phyloP scores from a whole-genome alignment of 1,140 invertebrate species.

The Vollenhovia emeryi region DNA sequence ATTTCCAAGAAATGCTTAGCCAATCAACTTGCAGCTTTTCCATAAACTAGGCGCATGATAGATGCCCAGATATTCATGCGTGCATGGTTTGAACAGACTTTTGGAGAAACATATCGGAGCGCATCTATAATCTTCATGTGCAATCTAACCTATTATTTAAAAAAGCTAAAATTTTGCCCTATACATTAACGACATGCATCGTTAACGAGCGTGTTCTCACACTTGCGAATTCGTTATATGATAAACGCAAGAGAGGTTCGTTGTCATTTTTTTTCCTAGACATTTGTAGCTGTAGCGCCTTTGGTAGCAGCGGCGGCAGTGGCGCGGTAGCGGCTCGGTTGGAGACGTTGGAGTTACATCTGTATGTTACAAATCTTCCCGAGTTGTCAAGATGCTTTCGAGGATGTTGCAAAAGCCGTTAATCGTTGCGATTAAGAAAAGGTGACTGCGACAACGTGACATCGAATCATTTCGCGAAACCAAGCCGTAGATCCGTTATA shows the following conservation, averaged over 20 bases:
- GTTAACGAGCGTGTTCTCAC: background rate
- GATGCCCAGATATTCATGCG: too few relatives aligned
- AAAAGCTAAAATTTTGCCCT: background rate
- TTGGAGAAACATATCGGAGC: background rate
- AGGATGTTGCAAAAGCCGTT: slow-evolving; percentile 66
- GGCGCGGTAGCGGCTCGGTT: too few relatives aligned
- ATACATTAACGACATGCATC: background rate
- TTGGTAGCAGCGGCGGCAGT: too few relatives aligned
- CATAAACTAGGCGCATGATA: too few relatives aligned
- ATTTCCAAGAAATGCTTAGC: too few relatives aligned
- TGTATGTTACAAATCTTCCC: background rate
- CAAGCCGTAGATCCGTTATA: background rate
- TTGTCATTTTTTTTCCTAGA: background rate
- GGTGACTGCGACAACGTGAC: slow-evolving; percentile 61
- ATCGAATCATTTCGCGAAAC: background rate
- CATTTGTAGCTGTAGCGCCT: too few relatives aligned
- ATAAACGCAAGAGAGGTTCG: background rate
- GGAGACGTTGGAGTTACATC: background rate
- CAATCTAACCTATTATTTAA: background rate
- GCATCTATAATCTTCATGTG: background rate
- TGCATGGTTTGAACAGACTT: too few relatives aligned
- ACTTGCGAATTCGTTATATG: background rate
- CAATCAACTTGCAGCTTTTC: too few relatives aligned
- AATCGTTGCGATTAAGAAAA: slow-evolving; percentile 69
- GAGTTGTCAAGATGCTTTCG: slow-evolving; percentile 42